Conservation (phyloP, 2,888 invertebrate species). For the Zeuzera pyrina region DNA sequence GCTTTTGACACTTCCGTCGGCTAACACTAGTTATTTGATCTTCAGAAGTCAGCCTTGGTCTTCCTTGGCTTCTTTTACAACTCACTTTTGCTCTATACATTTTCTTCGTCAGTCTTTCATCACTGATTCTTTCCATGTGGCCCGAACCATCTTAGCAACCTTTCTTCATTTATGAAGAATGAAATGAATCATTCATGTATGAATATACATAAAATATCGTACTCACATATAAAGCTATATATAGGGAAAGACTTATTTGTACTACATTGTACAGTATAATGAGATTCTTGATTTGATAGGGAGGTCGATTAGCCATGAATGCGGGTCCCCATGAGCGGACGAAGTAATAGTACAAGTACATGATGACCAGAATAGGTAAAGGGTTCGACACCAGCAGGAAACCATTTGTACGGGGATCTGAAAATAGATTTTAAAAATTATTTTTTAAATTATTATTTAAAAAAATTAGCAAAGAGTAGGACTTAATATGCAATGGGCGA, state of each 20-base stretch:
- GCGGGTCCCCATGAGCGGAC: constrained; percentile 75
- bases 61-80: no score
- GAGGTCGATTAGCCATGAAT: constrained; percentile 75
- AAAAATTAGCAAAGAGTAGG: background rate
- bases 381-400: constrained; percentile 67
- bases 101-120: no score
- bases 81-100: no score
- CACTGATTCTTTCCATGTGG: no score
- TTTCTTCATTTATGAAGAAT: no score
- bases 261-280: constrained; percentile 77
- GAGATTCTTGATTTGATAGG: constrained; percentile 73
- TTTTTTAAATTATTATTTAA: background rate
- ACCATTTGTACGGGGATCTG: constrained; percentile 75
- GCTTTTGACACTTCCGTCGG: no score
- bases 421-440: constrained; percentile 15
- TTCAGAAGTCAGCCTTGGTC: no score
- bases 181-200: no score
- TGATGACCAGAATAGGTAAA: constrained; percentile 50
- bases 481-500: no score
- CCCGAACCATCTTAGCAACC: no score
- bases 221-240: constrained; percentile 65
- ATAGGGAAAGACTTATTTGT: constrained; percentile 69
- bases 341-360: constrained; percentile 69
- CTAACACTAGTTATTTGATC: no score
- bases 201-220: no score